These are phyloP conservation scores for Ophiothrix spiculata DNA, from an alignment of 35 echinoderm and acorn worm genomes.

Conservation along the genomic window DNA sequence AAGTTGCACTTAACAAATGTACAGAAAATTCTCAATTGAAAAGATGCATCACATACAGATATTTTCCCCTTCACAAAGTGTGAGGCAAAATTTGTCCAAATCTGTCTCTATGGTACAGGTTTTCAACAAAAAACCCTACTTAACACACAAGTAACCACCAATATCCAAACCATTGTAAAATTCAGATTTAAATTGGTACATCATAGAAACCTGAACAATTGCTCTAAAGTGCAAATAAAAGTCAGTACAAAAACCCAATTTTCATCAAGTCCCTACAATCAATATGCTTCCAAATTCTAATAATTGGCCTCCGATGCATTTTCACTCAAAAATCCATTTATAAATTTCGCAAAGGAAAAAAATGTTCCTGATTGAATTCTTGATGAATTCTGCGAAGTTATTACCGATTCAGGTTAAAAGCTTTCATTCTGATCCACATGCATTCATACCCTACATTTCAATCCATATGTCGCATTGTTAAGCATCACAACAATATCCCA, in stretches of 20 bases:
- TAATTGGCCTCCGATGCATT: background rate
- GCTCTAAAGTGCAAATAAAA: too few species aligned
- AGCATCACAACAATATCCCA: background rate
- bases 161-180: too few species aligned
- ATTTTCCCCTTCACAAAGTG: too few species aligned
- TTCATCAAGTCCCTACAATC: background rate
- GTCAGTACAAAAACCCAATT: background rate
- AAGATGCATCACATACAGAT: too few species aligned
- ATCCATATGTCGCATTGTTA: background rate
- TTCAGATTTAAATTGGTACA: too few species aligned
- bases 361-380: background rate
- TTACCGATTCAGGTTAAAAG: background rate
- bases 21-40: too few species aligned
- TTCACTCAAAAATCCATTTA: background rate
- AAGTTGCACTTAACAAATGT: too few species aligned
- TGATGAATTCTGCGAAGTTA: background rate
- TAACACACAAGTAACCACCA: too few species aligned
- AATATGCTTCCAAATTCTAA: background rate
- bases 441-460: background rate
- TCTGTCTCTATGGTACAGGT: too few species aligned
- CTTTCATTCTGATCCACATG: background rate
- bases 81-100: too few species aligned
- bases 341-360: background rate
- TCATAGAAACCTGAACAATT: too few species aligned
- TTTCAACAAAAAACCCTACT: too few species aligned